Evolutionary conservation across 64 coral and sea anemone genomes (phyloP).

Genomic region (Dendrophyllia cribrosa): DNA sequence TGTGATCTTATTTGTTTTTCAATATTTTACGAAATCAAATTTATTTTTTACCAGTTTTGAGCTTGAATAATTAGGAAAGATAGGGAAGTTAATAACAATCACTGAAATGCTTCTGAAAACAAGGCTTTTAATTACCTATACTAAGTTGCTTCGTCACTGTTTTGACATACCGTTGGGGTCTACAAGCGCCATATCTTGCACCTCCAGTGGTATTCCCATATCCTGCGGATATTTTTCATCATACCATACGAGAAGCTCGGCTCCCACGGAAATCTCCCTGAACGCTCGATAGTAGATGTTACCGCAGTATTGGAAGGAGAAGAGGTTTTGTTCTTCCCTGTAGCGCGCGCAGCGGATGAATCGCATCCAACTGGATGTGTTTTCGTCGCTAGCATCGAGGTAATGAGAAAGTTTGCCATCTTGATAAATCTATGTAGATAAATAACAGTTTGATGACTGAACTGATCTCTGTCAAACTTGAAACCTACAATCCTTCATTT

Average conservation of each 20-base stretch:
- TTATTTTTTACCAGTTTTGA: neutral
- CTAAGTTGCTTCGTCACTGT: conserved; percentile 55
- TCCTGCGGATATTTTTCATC: conserved; percentile 87
- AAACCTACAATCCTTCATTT: too few species aligned
- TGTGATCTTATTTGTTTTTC: too few species aligned
- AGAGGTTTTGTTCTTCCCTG: conserved; percentile 79
- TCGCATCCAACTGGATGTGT: conserved; percentile 90
- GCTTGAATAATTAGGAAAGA: neutral
- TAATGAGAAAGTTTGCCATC: conserved; percentile 76
- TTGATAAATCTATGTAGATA: conserved; percentile 64
- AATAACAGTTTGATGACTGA: neutral
- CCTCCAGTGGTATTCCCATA: conserved; percentile 82
- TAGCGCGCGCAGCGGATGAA: conserved; percentile 82
- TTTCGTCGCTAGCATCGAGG: conserved; percentile 83
- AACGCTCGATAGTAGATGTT: conserved; percentile 87
- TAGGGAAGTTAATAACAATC: too few species aligned
- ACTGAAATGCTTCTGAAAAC: neutral
- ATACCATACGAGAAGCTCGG: conserved; percentile 85
- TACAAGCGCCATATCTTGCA: conserved; percentile 75
- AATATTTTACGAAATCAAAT: too few species aligned
- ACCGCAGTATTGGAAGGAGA: conserved; percentile 82
- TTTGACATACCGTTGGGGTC: conserved; percentile 76
- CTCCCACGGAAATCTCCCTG: conserved; percentile 64
- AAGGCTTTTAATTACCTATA: conserved; percentile 48
- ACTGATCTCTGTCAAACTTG: neutral